Evolutionary conservation across 2,797 vertebrate species (phyloP), one percentile per base, ranked within the genome.

Genomic region (Pangasius krempfi): DNA sequence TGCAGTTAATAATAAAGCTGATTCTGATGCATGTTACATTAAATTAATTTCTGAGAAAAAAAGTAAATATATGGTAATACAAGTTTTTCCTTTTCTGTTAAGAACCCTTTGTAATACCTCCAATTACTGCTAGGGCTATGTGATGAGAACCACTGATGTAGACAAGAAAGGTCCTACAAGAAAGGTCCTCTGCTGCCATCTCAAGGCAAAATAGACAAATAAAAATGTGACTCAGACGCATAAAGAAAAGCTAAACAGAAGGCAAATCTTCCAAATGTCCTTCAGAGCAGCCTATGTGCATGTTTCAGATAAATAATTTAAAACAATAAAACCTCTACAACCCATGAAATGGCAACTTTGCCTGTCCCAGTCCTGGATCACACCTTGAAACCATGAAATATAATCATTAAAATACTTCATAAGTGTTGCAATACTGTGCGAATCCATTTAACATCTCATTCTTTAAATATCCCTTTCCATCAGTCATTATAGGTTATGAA

Each of bases 101-200:
- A 56, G 2, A 10, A 47, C 33, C 7, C 7, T 12, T 50, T 47
- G 72, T 47, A n/a, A n/a, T 50, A 52, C 75, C 14, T 16, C 27
- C 72, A 25, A 25, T 5, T 80, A 56, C 18, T 9, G 6, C 30
- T 80, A 16, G 52, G 8, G 13, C 18, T 56, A 13, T 40, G 52
- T n/a, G 9, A 20, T 80, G 52, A 56, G 52, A 54, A 54, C 20
- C 50, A 50, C n/a, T 56, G 50, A 30, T 79, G 52, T 16, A 52
- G 14, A 58, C 40, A 12, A n/a, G n/a, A n/a, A n/a, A n/a, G n/a
- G n/a, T n/a, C 25, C 13, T 7, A 44, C 5, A 62, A n/a, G 18
- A 40, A 22, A 37, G 56, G 10, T 62, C 56, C 80, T 82, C 58
- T 82, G 58, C 80, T 82, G 80, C 56, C 80, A 62, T 40, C 80